Percentiles rank a stretch among this genome's conserved stretches.
These are phyloP conservation scores for Psittacula derbiana DNA, from an alignment of 2,797 vertebrate genomes.

Conservation along the genomic window DNA sequence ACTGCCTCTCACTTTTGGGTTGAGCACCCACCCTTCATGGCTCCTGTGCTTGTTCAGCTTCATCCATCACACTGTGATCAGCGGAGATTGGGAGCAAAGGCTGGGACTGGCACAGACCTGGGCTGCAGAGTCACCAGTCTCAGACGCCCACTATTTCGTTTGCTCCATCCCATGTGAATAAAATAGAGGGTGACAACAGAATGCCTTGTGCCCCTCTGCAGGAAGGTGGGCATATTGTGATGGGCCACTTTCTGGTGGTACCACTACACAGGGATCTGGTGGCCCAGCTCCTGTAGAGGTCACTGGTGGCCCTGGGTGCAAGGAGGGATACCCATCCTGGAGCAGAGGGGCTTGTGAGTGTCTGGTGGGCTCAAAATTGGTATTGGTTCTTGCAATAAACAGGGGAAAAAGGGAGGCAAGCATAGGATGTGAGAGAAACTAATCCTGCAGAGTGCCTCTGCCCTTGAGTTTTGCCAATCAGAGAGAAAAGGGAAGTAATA, in stretches of 20 bases:
- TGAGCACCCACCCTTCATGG: neutral
- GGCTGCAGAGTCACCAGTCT: neutral
- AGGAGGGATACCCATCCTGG: neutral
- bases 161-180: rapidly evolving
- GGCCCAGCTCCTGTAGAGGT: neutral
- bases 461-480: neutral
- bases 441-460: neutral
- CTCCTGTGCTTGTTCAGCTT: neutral
- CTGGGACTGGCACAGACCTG: neutral
- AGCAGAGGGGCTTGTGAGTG: neutral
- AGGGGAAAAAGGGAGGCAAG: neutral
- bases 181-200: rapidly evolving
- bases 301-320: no score
- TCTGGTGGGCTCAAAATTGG: neutral
- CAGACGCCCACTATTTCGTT: rapidly evolving
- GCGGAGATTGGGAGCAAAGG: rapidly evolving
- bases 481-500: constrained; percentile 17
- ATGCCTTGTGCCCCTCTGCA: neutral
- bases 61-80: rapidly evolving
- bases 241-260: rapidly evolving
- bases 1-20: neutral
- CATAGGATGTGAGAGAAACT: neutral
- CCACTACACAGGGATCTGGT: rapidly evolving
- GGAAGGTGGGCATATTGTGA: neutral
- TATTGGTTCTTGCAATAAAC: neutral